Evolutionary conservation across 2,113 vertebrate genomes (phyloP), one percentile per base, ranked within the genome.

Genomic region (Sterrhoptilus dennistouni): DNA sequence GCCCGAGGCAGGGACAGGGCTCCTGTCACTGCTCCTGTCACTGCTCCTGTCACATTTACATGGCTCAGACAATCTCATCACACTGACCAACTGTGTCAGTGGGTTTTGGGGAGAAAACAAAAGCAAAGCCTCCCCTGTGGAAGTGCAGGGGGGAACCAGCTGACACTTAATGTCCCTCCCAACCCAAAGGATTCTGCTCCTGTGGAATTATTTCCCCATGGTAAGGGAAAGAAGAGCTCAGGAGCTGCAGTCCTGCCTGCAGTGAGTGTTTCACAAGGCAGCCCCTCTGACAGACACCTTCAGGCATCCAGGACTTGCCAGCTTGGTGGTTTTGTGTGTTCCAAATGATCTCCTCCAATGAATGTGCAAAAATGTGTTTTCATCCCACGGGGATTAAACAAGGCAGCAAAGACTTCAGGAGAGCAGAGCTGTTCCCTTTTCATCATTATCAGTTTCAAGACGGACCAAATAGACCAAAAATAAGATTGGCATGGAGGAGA

Each of bases 271-370:
- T 87, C 69, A 54, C 35, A 91, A 89, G 42, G 56, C 61, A 65
- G 28, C 28, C 18, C 28, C 47, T 90, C 70, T 76, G 74, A 91
- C 60, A 95, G 90, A 85, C 44, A 64, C 70, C 66, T 87, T 38
- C 65, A 72, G 61, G 70, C 49, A 82, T 36, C 25, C 45, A 61
- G 45, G 8, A 28, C 49, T 56, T 56, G 29, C 33, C 65, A 79
- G 15, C 42, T 65, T 49, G 19, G 49, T 38, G 12, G 28, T 33
- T 64, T 22, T 4, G 0, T 64, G 57, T 79, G 18, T 23, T 84
- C 65, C 28, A 25, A 91, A 71, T 29, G n/a, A 68, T 49, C 45
- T 60, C 70, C 80, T 75, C 40, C 54, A 64, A 29, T 28, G 25
- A 79, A 76, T 14, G 11, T 56, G 31, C n/a, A 78, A 59, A 81